Conservation (phyloP, 2,797 vertebrate genomes). For the Alcedo atthis region DNA sequence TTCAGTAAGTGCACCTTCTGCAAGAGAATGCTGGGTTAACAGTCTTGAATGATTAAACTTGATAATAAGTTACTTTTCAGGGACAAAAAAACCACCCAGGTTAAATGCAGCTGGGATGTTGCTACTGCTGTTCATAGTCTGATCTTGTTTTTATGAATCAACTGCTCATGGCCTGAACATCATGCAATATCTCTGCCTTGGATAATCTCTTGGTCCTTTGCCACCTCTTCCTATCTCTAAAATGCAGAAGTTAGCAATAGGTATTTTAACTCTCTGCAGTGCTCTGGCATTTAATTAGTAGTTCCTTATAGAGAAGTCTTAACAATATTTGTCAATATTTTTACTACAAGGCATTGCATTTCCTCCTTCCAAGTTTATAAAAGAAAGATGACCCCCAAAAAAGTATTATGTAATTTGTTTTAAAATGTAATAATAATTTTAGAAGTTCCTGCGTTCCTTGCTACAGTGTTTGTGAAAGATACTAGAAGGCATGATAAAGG, state of each 20-base stretch:
- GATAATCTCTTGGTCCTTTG: not conserved
- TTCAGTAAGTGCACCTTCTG: not conserved
- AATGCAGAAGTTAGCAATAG: not conserved
- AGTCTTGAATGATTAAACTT: constrained; percentile 26
- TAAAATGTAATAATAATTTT: not conserved
- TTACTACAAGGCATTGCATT: not conserved
- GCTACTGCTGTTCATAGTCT: not conserved
- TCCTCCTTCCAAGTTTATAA: not conserved
- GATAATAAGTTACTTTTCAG: not conserved
- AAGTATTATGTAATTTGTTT: not conserved
- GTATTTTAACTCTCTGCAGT: not conserved
- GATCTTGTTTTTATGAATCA: constrained; percentile 10
- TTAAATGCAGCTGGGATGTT: not conserved
- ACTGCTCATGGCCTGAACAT: not conserved
- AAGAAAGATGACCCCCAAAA: not conserved
- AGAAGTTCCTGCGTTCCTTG: not conserved
- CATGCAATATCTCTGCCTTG: not conserved
- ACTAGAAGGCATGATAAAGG: not conserved
- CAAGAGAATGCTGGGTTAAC: not conserved
- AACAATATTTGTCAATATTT: not conserved
- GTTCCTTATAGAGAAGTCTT: not conserved
- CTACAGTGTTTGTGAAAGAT: not conserved
- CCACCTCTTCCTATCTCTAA: not conserved
- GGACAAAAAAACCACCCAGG: not conserved
- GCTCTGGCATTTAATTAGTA: not conserved